Conservation (phyloP, 1,140 invertebrate genomes). For the Aphis gossypii region DNA sequence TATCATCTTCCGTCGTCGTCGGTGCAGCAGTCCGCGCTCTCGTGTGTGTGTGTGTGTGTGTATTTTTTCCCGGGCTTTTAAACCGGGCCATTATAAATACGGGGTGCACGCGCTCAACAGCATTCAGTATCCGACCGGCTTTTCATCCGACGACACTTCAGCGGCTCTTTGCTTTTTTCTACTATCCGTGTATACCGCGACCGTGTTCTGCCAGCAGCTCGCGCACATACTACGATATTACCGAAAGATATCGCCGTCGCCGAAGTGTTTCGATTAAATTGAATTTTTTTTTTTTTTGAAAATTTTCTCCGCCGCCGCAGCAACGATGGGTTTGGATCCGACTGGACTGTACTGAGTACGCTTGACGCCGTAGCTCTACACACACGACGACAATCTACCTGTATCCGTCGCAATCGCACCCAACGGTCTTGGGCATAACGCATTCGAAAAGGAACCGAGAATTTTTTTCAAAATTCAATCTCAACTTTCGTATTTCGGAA, state of each 20-base stretch:
- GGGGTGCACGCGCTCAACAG: slow-evolving; percentile 54
- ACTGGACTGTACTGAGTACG: slow-evolving; percentile 36
- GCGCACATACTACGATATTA: background rate
- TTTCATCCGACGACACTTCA: slow-evolving; percentile 45
- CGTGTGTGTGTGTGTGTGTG: slow-evolving; percentile 10
- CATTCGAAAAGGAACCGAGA: background rate
- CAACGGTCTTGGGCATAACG: background rate
- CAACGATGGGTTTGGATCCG: slow-evolving; percentile 55
- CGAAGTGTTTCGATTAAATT: background rate
- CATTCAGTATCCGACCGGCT: slow-evolving; percentile 54
- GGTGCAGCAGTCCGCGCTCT: background rate
- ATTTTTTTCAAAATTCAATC: background rate
- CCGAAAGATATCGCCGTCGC: background rate
- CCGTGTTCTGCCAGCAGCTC: background rate
- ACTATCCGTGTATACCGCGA: background rate
- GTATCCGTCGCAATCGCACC: background rate
- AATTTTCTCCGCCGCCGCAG: background rate
- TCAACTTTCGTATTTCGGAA: background rate
- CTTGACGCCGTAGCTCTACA: too few species aligned
- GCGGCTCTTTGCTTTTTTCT: background rate
- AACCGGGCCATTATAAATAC: slow-evolving; percentile 56
- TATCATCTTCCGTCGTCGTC: slow-evolving; percentile 10
- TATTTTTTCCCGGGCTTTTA: slow-evolving; percentile 51
- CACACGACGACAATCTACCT: background rate
- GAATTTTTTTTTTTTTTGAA: background rate